Evolutionary conservation across 1,140 invertebrate genomes (phyloP).

Genomic region (Octopus bimaculoides): DNA sequence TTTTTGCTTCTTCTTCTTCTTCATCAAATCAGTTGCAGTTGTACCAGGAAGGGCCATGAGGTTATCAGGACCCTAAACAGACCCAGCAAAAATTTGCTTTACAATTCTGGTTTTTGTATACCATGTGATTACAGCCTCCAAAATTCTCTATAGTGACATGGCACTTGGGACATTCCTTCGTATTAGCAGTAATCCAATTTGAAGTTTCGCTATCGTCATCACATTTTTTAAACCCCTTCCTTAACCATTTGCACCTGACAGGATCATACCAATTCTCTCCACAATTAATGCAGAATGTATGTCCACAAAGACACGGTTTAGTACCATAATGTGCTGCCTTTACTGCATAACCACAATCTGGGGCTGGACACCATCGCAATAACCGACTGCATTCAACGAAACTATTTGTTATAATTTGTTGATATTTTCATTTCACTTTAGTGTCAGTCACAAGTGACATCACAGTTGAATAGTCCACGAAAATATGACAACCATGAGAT

Average conservation of each 20-base stretch:
- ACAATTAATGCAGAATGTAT: constrained; percentile 95
- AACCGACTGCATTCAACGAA: constrained; percentile 97
- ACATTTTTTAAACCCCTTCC: constrained; percentile 98
- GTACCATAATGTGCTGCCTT: constrained; percentile 86
- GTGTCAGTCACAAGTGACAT: constrained; percentile 87
- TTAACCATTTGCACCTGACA: constrained; percentile 88
- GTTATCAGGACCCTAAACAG: constrained; percentile 97
- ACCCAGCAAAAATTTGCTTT: constrained; percentile 99
- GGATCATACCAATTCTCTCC: constrained; percentile 99
- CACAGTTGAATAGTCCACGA: constrained; percentile 95
- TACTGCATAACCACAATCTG: constrained; percentile 93
- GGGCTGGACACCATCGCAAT: constrained; percentile 95
- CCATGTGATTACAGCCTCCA: constrained; percentile 99
- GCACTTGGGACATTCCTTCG: constrained; percentile 97
- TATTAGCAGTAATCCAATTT: constrained; percentile 99
- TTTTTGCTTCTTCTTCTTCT: constrained; percentile 91
- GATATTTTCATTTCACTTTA: constrained; percentile 93
- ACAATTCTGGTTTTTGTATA: constrained; percentile 98
- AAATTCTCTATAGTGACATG: constrained; percentile 90
- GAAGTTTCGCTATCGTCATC: constrained; percentile 99
- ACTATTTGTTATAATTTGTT: constrained; percentile 97
- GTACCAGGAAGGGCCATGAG: constrained; percentile 94
- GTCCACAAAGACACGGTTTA: constrained; percentile 86
- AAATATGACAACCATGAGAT: constrained; percentile 74
- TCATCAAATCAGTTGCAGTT: constrained; percentile 98